Percentiles rank a stretch among this genome's conserved stretches.
phyloP scores from a whole-genome alignment of 2,113 vertebrate species.

The Clarias macrocephalus region DNA sequence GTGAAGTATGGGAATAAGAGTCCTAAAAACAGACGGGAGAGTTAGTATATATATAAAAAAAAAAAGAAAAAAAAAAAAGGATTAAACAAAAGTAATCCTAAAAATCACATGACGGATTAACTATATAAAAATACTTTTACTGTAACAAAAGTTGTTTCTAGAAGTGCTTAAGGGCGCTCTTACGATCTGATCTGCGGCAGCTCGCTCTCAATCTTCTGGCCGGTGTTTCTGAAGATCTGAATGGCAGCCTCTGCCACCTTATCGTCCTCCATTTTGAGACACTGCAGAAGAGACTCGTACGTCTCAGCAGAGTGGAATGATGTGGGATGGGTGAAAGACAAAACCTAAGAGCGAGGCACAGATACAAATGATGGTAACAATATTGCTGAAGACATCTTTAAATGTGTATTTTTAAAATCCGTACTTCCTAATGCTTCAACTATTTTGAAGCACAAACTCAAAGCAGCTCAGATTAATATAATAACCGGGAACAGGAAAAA shows the following conservation, averaged over 20 bases:
- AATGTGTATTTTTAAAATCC: background rate
- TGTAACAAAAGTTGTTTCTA: background rate
- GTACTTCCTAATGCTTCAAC: background rate
- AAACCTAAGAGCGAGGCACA: conserved; percentile 74
- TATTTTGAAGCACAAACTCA: background rate
- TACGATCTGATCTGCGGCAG: conserved; percentile 97
- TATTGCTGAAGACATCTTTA: background rate
- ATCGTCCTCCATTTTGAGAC: conserved; percentile 99
- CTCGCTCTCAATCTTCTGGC: conserved; percentile 97
- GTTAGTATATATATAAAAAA: too few relatives aligned
- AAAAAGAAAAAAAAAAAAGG: background rate
- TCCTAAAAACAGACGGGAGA: conserved; percentile 69
- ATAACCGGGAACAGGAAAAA: background rate
- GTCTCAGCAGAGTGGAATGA: conserved; percentile 98
- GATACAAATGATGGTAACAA: background rate
- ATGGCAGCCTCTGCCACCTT: conserved; percentile 98
- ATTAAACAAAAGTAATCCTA: background rate
- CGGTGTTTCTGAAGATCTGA: conserved; percentile 98
- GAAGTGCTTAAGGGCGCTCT: background rate
- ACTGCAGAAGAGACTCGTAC: conserved; percentile 97
- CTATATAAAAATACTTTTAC: too few relatives aligned
- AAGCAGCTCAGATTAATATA: background rate
- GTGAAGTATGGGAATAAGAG: conserved; percentile 96
- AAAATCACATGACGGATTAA: background rate
- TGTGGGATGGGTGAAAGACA: conserved; percentile 98